Base-by-base conservation (phyloP, 2,888 invertebrate species). In the Chironomus riparius region DNA sequence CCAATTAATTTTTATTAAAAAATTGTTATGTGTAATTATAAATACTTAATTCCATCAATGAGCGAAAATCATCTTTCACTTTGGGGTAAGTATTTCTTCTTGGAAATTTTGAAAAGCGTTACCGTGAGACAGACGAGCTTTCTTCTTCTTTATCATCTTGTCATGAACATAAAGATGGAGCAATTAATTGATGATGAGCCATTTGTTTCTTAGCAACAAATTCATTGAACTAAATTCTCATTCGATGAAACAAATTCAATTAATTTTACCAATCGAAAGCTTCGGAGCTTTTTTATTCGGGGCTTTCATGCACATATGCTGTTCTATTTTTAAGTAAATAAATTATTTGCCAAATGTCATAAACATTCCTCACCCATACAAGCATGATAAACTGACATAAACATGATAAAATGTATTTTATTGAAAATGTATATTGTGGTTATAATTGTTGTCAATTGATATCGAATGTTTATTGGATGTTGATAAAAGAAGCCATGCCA, bases 391-490 rank as follows among this genome's bases (percentile, higher is more conserved):
- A 21, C 7, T 65, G 65, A 65, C 65, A 65, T 65, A 65, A 65
- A 65, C 65, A 65, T 12, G 65, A 65, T 65, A 65, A 38, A 38
- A 38, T 38, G 38, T 38, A 38, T 38, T 38, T 38, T 38, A 38
- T 38, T 38, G 38, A 38, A 38, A 38, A 68, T 68, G 24, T 22
- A 68, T 24, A 68, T 28, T 65, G 65, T 65, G n/a, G 65, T 65
- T 65, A 22, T 69, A 69, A 69, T 69, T 28, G 28, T 15, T 21
- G 21, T 47, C 70, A 70, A 70, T 21, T 70, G 48, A 70, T 70
- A 70, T 70, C 47, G 70, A 70, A 70, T 70, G 38, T 70, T 70
- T 70, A 70, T 70, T 70, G 70, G 70, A 13, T 70, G 47, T 47
- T 70, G 56, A 56, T 56, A 15, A 15, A 18, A 12, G 22, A 47